Percentiles rank a stretch among this genome's conserved stretches.
Conservation (phyloP, 2,888 invertebrate genomes). For the Lepidocyrtinus sp. region DNA sequence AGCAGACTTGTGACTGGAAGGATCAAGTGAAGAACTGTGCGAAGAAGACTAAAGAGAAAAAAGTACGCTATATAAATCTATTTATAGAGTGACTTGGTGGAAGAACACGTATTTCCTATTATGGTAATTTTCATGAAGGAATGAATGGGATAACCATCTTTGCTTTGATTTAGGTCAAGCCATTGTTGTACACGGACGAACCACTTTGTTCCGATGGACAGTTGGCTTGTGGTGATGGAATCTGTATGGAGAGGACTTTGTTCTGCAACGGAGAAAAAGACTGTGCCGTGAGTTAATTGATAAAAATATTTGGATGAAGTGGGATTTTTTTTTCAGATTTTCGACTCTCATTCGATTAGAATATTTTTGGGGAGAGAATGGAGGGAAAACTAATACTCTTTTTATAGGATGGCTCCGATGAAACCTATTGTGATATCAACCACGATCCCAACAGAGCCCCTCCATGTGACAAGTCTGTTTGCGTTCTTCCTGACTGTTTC, state of each 20-base stretch:
- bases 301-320: too few species aligned
- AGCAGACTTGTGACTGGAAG: conserved; percentile 96
- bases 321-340: too few species aligned
- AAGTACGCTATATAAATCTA: conserved; percentile 25
- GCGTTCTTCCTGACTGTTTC: conserved; percentile 93
- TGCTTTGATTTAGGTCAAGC: conserved; percentile 76
- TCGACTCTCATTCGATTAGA: too few species aligned
- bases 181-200: conserved; percentile 89
- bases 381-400: neutral
- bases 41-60: conserved; percentile 68
- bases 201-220: conserved; percentile 88
- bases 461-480: conserved; percentile 88
- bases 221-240: conserved; percentile 89
- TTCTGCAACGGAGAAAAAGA: conserved; percentile 96
- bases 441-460: conserved; percentile 95
- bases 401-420: conserved; percentile 66
- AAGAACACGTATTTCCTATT: neutral
- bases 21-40: conserved; percentile 91
- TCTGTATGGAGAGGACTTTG: conserved; percentile 88
- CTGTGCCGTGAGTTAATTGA: conserved; percentile 74
- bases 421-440: conserved; percentile 72
- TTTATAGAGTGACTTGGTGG: too few species aligned
- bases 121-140: neutral
- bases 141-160: neutral
- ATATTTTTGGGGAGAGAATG: too few species aligned